Evolutionary conservation across 2,113 vertebrate species (phyloP), one percentile per base, ranked within the genome.

Genomic region (Pangasianodon hypophthalmus): DNA sequence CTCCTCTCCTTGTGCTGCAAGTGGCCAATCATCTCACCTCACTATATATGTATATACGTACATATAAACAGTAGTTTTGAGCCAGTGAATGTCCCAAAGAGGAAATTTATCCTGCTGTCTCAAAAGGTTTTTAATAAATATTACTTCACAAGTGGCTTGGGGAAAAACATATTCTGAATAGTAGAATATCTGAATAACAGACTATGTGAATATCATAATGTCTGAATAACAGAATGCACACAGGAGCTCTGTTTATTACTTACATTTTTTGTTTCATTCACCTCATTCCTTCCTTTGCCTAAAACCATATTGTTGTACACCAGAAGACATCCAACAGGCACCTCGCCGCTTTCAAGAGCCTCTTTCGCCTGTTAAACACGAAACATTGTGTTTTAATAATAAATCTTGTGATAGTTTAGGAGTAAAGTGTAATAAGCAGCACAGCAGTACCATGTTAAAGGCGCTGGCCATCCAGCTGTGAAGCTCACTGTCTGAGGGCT

Each of bases 211-310:
- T 37, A 37, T 37, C 37, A 37, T 37, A 37, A 37, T 37, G 1
- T 37, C 56, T 58, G 56, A 52, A 58, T 21, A 58, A 19, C 56
- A 21, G 21, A 21, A 60, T 6, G 6, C 58, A 24, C 26, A 64
- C 24, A 29, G 2, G 60, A 64, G 7, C 60, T 10, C 29, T 44
- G 13, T 24, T 24, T n/a, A 6, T 54, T 26, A 89, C 97, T 92
- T 95, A 98, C 98, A 87, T 99, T 98, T 95, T 98, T 99, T 1
- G 96, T 98, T 95, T 98, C 95, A 91, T 99, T 99, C 58, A 98
- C 98, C 91, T 99, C 97, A 87, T 99, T 99, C 85, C 97, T 93
- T 90, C 98, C 98, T 60, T 92, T 96, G 4, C 97, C 98, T 16
- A 99, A 90, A 60, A 97, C 94, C 91, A 97, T 89, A 24, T 96